Conservation (phyloP, 2,113 vertebrate genomes). For the Albula goreensis region DNA sequence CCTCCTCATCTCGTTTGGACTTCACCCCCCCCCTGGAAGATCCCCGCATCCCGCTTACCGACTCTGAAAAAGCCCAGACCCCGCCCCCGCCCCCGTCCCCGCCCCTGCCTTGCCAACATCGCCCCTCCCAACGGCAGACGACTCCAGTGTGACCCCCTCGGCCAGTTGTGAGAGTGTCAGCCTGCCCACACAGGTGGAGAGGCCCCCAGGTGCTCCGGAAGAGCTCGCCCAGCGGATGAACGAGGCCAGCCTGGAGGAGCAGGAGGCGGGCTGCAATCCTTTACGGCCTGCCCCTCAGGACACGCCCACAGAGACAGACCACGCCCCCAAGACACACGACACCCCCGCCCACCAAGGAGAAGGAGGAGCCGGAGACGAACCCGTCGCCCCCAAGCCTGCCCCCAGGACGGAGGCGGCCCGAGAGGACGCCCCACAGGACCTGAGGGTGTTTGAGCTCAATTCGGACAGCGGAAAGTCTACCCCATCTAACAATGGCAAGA, state of each 20-base stretch:
- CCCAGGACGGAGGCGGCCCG: constrained; percentile 71
- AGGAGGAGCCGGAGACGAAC: constrained; percentile 20
- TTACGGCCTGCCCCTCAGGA: no score
- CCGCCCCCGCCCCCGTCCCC: constrained; percentile 35
- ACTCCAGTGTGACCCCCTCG: constrained; percentile 71
- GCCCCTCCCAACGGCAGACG: constrained; percentile 23
- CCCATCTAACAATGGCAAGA: constrained; percentile 95
- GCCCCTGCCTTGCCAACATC: constrained; percentile 23
- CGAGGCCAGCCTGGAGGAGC: constrained; percentile 57
- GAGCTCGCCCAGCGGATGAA: constrained; percentile 55
- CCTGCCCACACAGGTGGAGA: constrained; percentile 84
- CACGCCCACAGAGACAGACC: constrained; percentile 24
- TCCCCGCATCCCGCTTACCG: neutral
- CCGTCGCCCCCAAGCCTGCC: constrained; percentile 34
- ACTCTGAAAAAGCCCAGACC: neutral
- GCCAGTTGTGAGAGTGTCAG: constrained; percentile 90
- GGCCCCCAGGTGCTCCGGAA: neutral
- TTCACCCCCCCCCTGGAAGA: constrained; percentile 63
- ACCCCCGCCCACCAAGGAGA: neutral
- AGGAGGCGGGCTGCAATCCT: neutral
- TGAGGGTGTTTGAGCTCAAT: constrained; percentile 94
- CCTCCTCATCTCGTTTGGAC: constrained; percentile 65
- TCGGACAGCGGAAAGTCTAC: constrained; percentile 97
- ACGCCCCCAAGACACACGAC: constrained; percentile 31
- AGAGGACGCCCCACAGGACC: constrained; percentile 84